Base-by-base conservation (phyloP, 2,888 invertebrate species). In the Pimpla rufipes region DNA sequence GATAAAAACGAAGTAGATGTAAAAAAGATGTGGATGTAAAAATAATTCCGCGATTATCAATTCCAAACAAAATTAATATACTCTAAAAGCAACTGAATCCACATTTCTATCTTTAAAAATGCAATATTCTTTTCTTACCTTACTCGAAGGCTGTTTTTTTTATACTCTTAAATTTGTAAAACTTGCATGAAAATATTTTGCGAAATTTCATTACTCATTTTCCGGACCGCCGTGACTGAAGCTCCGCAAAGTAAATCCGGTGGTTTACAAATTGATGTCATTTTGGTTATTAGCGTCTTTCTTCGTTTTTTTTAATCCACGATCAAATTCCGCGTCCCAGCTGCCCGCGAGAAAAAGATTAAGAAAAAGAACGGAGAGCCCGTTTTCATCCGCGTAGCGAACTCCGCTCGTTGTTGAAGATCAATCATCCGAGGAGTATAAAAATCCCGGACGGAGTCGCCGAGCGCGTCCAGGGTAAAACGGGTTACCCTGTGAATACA, bases 341-440 rank as follows among this genome's bases (percentile, higher is more conserved):
- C 8, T 23, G 40, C 10, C 2, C 21, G 23, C 21, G 57, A 29
- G 5, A 29, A 29, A 29, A 57, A 68, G 35, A n/a, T 59, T n/a
- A 8, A 35, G 6, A 10, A 35, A 35, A 35, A 35, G n/a, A 59
- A 35, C 7, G 47, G 29, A 59, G 42, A 59, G 59, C 21, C 37
- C 10, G 23, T 50, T 78, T 78, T 45, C 40, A n/a, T 37, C 50
- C 18, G 29, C 21, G 35, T 11, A 45, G 50, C 21, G 18, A 50
- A 70, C 70, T 70, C 68, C 35, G n/a, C 68, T n/a, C 23, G 40
- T 50, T 23, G 40, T 50, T 18, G 40, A 78, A 45, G 77, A 70
- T 78, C 77, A 68, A 78, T 78, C 77, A 78, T 78, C 68, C 68
- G 16, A 47, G 23, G 16, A 57, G 18, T 42, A 77, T 57, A 78